Percentiles rank a stretch among this genome's conserved stretches.
phyloP scores from a whole-genome alignment of 2,797 vertebrate species.

The Sebastes iracundus region DNA sequence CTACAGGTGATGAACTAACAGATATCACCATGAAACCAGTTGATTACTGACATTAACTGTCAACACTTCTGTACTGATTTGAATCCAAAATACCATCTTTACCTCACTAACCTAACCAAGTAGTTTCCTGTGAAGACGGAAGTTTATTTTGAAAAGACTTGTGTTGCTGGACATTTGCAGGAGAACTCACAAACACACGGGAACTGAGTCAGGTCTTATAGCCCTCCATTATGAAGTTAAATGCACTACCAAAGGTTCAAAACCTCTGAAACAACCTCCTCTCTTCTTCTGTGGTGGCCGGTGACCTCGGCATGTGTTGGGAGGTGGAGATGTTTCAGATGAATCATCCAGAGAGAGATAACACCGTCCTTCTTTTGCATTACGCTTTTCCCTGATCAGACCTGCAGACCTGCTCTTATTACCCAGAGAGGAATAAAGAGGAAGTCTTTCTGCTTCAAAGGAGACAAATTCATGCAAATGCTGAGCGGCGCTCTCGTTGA shows the following conservation, averaged over 20 bases:
- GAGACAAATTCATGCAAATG: slow-evolving; percentile 66
- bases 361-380: slow-evolving; percentile 42
- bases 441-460: slow-evolving; percentile 54
- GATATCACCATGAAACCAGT: too few relatives aligned
- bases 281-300: slow-evolving; percentile 20
- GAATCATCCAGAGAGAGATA: slow-evolving; percentile 55
- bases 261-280: background rate
- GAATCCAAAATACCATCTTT: too few relatives aligned
- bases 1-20: too few relatives aligned
- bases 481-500: slow-evolving; percentile 19
- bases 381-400: slow-evolving; percentile 40
- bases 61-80: too few relatives aligned
- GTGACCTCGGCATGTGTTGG: slow-evolving; percentile 44
- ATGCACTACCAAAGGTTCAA: background rate
- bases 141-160: too few relatives aligned
- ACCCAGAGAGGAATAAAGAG: slow-evolving; percentile 56
- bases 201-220: too few relatives aligned
- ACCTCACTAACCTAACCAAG: too few relatives aligned
- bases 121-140: too few relatives aligned
- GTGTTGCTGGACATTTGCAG: too few relatives aligned
- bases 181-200: too few relatives aligned
- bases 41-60: too few relatives aligned
- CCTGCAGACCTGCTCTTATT: slow-evolving; percentile 2
- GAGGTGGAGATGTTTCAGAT: slow-evolving; percentile 47
- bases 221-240: background rate